These are phyloP conservation scores for Drosophila suboccidentalis DNA, from an alignment of 2,888 invertebrate species.

Conservation along the genomic window DNA sequence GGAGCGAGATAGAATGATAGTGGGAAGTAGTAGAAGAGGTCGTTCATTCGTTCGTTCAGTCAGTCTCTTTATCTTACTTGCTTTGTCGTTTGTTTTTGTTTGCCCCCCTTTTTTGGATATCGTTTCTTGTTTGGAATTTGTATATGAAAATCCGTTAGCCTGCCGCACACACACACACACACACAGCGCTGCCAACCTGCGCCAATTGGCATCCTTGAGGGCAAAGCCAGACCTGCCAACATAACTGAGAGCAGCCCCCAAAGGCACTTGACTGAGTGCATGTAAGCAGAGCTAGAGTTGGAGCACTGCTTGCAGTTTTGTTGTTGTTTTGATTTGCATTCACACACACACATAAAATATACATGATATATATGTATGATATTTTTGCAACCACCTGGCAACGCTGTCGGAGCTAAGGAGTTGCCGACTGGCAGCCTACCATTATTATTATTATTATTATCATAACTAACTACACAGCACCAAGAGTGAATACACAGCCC, in stretches of 20 bases:
- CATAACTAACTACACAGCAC: conserved; percentile 60
- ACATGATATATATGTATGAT: conserved; percentile 11
- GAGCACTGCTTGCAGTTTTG: conserved; percentile 38
- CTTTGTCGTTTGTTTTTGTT: conserved; percentile 75
- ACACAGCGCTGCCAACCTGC: conserved; percentile 69
- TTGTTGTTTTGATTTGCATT: conserved; percentile 62
- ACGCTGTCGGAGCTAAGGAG: conserved; percentile 13
- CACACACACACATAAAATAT: conserved; percentile 24
- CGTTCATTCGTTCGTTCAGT: conserved; percentile 34
- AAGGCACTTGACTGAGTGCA: conserved; percentile 38
- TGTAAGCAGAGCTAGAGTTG: conserved; percentile 11
- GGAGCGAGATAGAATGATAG: conserved; percentile 33
- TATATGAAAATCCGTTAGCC: conserved; percentile 69
- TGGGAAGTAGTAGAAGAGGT: conserved; percentile 38
- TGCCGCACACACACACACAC: conserved; percentile 36
- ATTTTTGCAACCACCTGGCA: conserved; percentile 38
- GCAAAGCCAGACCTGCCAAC: conserved; percentile 46
- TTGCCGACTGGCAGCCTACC: conserved; percentile 11
- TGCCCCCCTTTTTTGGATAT: conserved; percentile 53
- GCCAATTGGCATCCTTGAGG: conserved; percentile 73
- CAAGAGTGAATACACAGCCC: conserved; percentile 11
- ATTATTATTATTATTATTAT: conserved; percentile 47
- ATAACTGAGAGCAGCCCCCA: conserved; percentile 37
- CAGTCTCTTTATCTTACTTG: conserved; percentile 58
- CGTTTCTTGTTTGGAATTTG: conserved; percentile 54